Evolutionary conservation across 2,888 invertebrate species (phyloP), one percentile per base, ranked within the genome.

Genomic region (Drosophila cyrtoloma): DNA sequence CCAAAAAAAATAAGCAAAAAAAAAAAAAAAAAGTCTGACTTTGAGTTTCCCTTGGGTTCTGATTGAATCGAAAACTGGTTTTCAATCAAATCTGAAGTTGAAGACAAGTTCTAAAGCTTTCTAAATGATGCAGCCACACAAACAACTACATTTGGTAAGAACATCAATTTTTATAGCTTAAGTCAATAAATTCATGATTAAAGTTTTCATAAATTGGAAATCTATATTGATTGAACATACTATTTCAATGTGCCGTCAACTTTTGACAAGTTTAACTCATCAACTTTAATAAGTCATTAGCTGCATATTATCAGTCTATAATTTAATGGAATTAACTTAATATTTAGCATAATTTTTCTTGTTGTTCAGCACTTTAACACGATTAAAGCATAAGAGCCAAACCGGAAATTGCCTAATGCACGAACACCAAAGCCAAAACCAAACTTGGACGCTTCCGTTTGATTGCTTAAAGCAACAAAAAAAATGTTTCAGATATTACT

Each of bases 371-470:
- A 39, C 22, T 56, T 47, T 55, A 55, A 33, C 9, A n/a, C 26
- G 3, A 32, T 14, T 19, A 62, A 42, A 51, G 16, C 33, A 5
- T 33, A 50, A 44, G 47, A 51, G 47, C 33, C 16, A 74, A 89
- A 81, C 88, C 73, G 90, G 85, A 85, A 85, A 89, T 89, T 85
- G 55, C 57, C 59, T 52, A 81, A 84, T 71, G 57, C 64, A 69
- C 65, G 60, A 70, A 66, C 28, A 42, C n/a, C 50, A 60, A 63
- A 68, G 59, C 58, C 44, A 68, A 50, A 76, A 42, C 52, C 47
- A 56, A 84, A 71, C 68, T 77, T 82, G 58, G 28, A 50, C 64
- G 81, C 88, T 84, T 84, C 84, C 84, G 90, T 87, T 84, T 84
- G 79, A 86, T 86, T 74, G 74, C 81, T 42, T 39, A 5, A 47